Evolutionary conservation across 1,140 invertebrate species (phyloP).

Genomic region (Anthonomus grandis): DNA sequence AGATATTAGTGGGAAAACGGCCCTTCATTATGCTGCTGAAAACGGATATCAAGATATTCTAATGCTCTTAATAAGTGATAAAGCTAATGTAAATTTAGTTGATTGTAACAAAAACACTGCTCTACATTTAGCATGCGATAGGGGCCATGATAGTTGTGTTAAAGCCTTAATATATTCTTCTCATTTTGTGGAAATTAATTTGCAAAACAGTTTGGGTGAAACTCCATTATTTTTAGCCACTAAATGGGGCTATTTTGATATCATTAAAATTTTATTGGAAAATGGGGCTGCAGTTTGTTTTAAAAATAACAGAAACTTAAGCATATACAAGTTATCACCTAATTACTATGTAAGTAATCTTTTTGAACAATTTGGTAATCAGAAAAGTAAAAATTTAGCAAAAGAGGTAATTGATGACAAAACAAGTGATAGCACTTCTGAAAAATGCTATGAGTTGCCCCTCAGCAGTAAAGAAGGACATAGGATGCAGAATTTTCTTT

Average conservation of each 20-base stretch:
- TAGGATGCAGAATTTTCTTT: too few relatives aligned
- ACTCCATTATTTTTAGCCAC: constrained; percentile 74
- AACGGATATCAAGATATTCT: constrained; percentile 78
- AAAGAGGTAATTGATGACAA: neutral
- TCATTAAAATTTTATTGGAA: constrained; percentile 68
- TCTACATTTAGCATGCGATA: constrained; percentile 69
- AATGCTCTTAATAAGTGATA: constrained; percentile 63
- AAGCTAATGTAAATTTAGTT: constrained; percentile 55
- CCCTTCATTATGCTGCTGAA: constrained; percentile 71
- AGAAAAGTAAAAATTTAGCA: constrained; percentile 28
- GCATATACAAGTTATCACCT: constrained; percentile 42
- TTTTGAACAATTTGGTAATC: constrained; percentile 41
- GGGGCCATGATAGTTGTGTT: constrained; percentile 76
- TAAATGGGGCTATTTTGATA: constrained; percentile 75
- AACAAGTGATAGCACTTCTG: neutral
- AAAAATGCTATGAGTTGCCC: neutral
- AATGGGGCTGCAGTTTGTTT: constrained; percentile 52
- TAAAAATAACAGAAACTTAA: constrained; percentile 34
- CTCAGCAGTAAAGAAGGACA: neutral
- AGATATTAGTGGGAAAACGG: constrained; percentile 66
- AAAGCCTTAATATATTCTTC: constrained; percentile 79
- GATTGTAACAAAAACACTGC: constrained; percentile 75
- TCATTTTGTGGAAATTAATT: constrained; percentile 67
- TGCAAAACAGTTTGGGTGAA: constrained; percentile 68
- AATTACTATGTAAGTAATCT: constrained; percentile 45